Base-by-base conservation (phyloP, 2,113 vertebrate species). In the Phalacrocorax aristotelis region DNA sequence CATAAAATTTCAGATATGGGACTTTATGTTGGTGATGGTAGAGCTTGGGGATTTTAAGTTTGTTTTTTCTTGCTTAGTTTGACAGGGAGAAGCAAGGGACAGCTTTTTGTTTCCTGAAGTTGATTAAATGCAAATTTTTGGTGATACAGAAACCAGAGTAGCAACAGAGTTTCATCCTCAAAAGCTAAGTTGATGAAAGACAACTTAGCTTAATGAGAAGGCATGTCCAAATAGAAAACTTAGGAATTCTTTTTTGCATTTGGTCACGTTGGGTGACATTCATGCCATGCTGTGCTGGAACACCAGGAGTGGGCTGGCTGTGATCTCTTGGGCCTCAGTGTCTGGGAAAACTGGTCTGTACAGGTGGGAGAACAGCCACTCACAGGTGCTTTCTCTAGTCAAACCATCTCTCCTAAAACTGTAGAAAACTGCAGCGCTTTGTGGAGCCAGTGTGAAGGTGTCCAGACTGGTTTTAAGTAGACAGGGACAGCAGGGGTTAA, bases 221-320 rank as follows among this genome's bases (percentile, higher is more conserved):
- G 30, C 23, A 30, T 15, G 30, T 32, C 21, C 49, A 32, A 27
- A 57, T 20, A 44, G 15, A 55, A 83, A 72, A 46, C 44, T 23
- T 40, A 4, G 22, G 36, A 79, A 32, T 57, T n/a, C 20, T 51
- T 44, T 84, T 78, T 5, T 55, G 17, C 15, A 6, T 19, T 60
- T 29, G 30, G 15, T 60, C n/a, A 51, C 69, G 32, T 19, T 0
- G 0, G 12, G 13, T 61, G 36, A 36, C 25, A 8, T 36, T 32
- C 3, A 3, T 78, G 29, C 49, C 0, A 0, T 55, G 40, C 27
- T 19, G 13, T 2, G 2, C 26, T 36, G 46, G 27, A 54, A 34
- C 5, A 5, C 9, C 32, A 15, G 23, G 52, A 89, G 15, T 0
- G 0, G 38, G 14, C 46, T 89, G 38, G 25, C 25, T 0, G 1